A percentile compares a stretch with the other conserved stretches of the same genome.
Conservation (phyloP, 2,888 invertebrate genomes). For the Sinopyrophorus schimmeli region DNA sequence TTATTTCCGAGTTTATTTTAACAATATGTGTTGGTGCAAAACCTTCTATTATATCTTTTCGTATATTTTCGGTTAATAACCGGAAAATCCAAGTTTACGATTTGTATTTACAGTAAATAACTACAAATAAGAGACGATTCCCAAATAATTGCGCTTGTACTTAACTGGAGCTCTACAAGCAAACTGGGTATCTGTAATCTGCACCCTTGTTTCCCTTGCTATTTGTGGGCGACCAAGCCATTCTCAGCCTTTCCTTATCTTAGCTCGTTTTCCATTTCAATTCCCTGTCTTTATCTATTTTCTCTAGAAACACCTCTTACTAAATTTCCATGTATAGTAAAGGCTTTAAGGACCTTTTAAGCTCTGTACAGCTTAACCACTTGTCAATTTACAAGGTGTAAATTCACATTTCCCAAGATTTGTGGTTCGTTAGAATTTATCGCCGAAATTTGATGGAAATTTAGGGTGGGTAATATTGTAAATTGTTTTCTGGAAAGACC, state of each 20-base stretch:
- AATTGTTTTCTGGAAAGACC: too few relatives aligned
- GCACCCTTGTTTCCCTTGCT: conserved; percentile 53
- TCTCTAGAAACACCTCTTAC: conserved; percentile 46
- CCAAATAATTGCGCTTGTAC: conserved; percentile 52
- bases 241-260: conserved; percentile 46
- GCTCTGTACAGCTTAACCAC: conserved; percentile 44
- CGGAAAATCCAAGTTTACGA: conserved; percentile 25
- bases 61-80: conserved; percentile 25
- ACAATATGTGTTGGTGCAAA: too few relatives aligned
- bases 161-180: conserved; percentile 49
- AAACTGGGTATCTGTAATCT: conserved; percentile 52
- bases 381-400: conserved; percentile 49
- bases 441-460: too few relatives aligned
- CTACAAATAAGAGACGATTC: conserved; percentile 40
- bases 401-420: conserved; percentile 42
- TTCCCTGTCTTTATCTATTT: conserved; percentile 46
- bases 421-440: too few relatives aligned
- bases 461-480: too few relatives aligned
- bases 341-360: conserved; percentile 42
- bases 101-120: conserved; percentile 34
- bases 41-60: too few relatives aligned
- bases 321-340: conserved; percentile 48
- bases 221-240: conserved; percentile 54
- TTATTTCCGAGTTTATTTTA: too few relatives aligned
- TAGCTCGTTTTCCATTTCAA: conserved; percentile 34